Evolutionary conservation across 2,888 invertebrate genomes (phyloP), one percentile per base, ranked within the genome.

Genomic region (Aphodius granarius): DNA sequence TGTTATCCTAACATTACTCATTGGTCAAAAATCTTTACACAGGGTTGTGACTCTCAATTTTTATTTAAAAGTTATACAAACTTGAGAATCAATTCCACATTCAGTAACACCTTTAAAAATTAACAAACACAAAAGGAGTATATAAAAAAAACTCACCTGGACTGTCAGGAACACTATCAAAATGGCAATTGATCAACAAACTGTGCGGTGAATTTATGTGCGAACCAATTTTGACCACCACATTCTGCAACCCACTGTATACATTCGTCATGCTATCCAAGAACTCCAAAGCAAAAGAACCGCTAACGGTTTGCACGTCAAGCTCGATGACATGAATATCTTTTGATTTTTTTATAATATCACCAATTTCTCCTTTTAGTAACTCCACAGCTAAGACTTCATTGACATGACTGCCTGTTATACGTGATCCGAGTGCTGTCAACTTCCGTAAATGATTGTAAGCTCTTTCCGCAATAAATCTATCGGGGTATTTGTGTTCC

Each of bases 141-240:
- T 23, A 71, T 9, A 63, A 23, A 64, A n/a, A 15, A 21, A 18
- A 82, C 83, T 86, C 85, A 92, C 93, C 94, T 85, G 93, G 93
- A 85, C 93, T 94, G 81, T 92, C 92, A 13, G 91, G 88, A 78
- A 93, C 92, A 64, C 92, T 90, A 85, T 95, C 94, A 86, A 92
- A 94, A 86, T 95, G 95, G 84, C 94, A 94, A 85, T 94, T 95
- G 76, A 95, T 88, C 76, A 94, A 86, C 76, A 94, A 86, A 84
- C 91, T 91, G 82, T 90, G 87, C 73, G 89, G 88, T 4, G 90
- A 89, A 77, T 87, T 85, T 76, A 87, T 86, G 65, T 85, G 85
- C 0, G 92, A 91, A 63, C 91, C 90, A 76, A 94, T 87, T 85
- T 90, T 91, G 19, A 92, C 93, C 70, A 93, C 86, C 63, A 94